Evolutionary conservation across 2,888 invertebrate genomes (phyloP).

Genomic region (Ophraella communa): DNA sequence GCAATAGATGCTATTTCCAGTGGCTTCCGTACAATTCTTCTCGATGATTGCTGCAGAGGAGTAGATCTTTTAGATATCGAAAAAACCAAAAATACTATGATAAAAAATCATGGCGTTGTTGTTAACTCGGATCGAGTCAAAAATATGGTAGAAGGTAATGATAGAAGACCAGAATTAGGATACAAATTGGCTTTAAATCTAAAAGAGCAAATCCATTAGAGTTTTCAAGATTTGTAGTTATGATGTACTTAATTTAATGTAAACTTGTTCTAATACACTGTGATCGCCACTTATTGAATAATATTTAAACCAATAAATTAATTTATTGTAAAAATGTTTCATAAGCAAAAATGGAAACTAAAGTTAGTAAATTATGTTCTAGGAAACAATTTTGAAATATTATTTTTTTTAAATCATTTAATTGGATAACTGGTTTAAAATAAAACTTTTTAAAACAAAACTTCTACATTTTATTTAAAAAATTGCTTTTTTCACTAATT

Average conservation of each 20-base stretch:
- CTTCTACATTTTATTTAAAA: too few species aligned
- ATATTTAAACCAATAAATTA: too few species aligned
- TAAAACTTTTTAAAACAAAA: too few species aligned
- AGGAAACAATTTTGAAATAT: too few species aligned
- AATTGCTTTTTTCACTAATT: too few species aligned
- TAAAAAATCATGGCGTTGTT: slow-evolving; percentile 78
- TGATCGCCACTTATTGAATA: not conserved
- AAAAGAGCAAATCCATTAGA: slow-evolving; percentile 55
- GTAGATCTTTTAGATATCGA: slow-evolving; percentile 86
- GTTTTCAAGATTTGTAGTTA: not conserved
- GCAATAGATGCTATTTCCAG: slow-evolving; percentile 84
- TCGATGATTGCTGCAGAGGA: slow-evolving; percentile 90
- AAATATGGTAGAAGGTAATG: slow-evolving; percentile 84
- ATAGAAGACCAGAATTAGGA: slow-evolving; percentile 84
- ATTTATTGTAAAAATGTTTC: too few species aligned
- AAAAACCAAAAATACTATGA: slow-evolving; percentile 75
- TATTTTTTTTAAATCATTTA: too few species aligned
- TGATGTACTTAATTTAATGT: slow-evolving; percentile 18
- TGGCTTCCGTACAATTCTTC: slow-evolving; percentile 85
- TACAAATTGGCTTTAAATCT: slow-evolving; percentile 85
- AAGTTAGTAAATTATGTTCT: too few species aligned
- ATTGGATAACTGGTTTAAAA: too few species aligned
- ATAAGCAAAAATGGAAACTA: too few species aligned
- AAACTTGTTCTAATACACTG: not conserved
- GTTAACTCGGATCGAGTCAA: slow-evolving; percentile 78